Evolutionary conservation across 2,113 vertebrate genomes (phyloP), one percentile per base, ranked within the genome.

Genomic region (Oplegnathus fasciatus): DNA sequence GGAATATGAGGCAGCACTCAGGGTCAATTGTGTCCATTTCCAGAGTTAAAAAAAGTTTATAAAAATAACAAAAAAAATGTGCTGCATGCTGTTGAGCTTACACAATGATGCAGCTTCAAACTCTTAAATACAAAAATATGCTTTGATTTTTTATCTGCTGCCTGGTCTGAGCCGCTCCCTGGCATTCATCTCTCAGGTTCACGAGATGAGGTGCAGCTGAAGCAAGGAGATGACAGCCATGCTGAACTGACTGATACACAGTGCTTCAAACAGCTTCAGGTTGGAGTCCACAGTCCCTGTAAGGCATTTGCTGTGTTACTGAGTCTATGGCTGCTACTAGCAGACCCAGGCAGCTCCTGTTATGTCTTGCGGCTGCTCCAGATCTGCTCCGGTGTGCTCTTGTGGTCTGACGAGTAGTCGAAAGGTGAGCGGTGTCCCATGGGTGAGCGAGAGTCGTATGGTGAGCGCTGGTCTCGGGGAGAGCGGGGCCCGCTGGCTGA

Each of bases 51-150:
- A 97, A 97, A 97, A 32, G 95, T 95, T 97, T 96, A 97, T 96
- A 97, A 97, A 97, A 97, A 96, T 95, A 95, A 96, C 84, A 89
- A 93, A 91, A 93, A 91, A 83, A 68, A 30, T 83, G 94, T 94
- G 96, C 96, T 91, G 96, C 96, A 94, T 94, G 96, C 97, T 92
- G 95, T 95, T 91, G 86, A 94, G 94, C 93, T 94, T 95, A 96
- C 91, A 96, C 96, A 94, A 96, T 92, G 93, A 94, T 96, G 96
- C 97, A 97, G 97, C 96, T 96, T 96, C 96, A 68, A 86, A 97
- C 95, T 96, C 96, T 99, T 92, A 97, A 97, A 97, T 99, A 99
- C 95, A 99, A 99, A 99, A 99, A 98, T 99, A 99, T 95, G 96
- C 93, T 81, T 72, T 78, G 75, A 92, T 91, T 86, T 78, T 89